Base-by-base conservation (phyloP, 2,113 vertebrate genomes). In the Natator depressus region DNA sequence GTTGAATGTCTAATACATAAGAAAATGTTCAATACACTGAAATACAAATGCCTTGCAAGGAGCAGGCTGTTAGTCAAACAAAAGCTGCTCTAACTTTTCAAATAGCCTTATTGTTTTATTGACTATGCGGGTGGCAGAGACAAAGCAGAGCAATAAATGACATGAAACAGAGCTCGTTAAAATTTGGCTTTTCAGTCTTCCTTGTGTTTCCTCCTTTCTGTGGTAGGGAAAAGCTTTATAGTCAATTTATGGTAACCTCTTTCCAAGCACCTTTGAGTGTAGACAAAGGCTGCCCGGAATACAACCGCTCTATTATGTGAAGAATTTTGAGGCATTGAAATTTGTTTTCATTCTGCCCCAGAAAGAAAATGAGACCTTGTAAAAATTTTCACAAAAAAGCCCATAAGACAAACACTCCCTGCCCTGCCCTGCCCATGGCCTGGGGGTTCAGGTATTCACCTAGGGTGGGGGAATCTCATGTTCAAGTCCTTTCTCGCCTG, bases 1-100 rank as follows among this genome's bases (percentile, higher is more conserved):
- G 69, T 69, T 62, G 75, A 88, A 50, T 51, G 65, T 55, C 85
- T 76, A 84, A 87, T 92, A 79, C 24, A 62, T 84, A 92, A 95
- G 84, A 92, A 92, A 91, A 76, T 11, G 88, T 83, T 95, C 95
- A 93, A 82, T 91, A 91, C 90, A 35, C 59, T 95, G 54, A 90
- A 80, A 91, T 80, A 87, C 50, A 91, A 94, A 91, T 46, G 82
- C 89, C 57, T 87, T 75, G 46, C 85, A 88, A 87, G 81, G 53
- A 88, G 38, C 42, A 85, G 84, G 82, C 88, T 95, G 79, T 92
- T 93, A 90, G 84, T 88, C 75, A 90, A 92, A 90, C 85, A 49
- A 85, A 13, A 0, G 0, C 80, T 90, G 88, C 82, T 94, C 75
- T 93, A 91, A 92, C 27, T 96, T 93, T 81, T 46, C 57, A 94